Evolutionary conservation across 2,113 vertebrate species (phyloP), one percentile per base, ranked within the genome.

Genomic region (Ptychochromis oligacanthus): DNA sequence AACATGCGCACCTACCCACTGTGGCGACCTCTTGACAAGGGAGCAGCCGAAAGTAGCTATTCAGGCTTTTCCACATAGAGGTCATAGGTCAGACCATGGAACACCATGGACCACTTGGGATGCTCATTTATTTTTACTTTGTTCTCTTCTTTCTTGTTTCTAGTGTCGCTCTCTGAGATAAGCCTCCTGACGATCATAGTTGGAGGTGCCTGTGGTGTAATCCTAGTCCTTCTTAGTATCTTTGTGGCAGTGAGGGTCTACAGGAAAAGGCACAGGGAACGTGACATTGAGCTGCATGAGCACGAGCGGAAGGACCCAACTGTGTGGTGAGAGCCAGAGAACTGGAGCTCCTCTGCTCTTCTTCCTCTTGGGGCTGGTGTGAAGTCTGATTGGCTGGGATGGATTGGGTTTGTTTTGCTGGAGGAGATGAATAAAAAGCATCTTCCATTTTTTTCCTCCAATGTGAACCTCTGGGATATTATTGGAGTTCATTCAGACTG

Each of bases 151-250:
- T 28, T 72, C 13, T 58, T 20, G 7, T 22, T 75, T 67, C 5
- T 86, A 99, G 98, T 91, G 18, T 88, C 24, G 1, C 79, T 98
- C 88, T 98, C 98, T 1, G 97, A 99, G 87, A 96, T 98, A 52
- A 88, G 95, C 55, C 92, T 98, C 84, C 90, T 99, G 94, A 94
- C 92, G 0, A 75, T 96, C 31, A 94, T 94, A 24, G 95, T 97
- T 1, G 98, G 97, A 4, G 95, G 93, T 1, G 93, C 96, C 57
- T 97, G 96, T 2, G 91, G 34, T 0, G 10, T 97, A 26, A 95
- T 98, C 91, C 87, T 98, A 57, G 0, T 97, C 20, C 36, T 97
- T 54, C 96, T 99, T 1, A 56, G 54, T 0, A 79, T 82, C 1
- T 88, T 96, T 18, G 87, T 97, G 5, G 13, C 89, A 2, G 94